Evolutionary conservation across 2,888 invertebrate species (phyloP).

Genomic region (Drosophila rellima): DNA sequence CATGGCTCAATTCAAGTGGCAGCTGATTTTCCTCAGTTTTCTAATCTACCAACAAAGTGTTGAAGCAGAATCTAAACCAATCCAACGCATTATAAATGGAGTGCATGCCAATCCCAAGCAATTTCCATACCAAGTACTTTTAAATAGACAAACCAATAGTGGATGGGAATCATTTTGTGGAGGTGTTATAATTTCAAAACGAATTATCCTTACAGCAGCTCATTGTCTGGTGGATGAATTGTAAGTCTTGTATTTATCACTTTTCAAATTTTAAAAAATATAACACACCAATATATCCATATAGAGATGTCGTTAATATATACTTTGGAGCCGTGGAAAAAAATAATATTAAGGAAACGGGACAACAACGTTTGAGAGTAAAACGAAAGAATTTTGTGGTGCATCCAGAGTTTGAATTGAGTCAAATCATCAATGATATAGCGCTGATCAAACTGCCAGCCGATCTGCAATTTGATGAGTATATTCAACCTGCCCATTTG

Average conservation of each 20-base stretch:
- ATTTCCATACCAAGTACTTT: constrained; percentile 32
- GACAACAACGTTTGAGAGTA: constrained; percentile 12
- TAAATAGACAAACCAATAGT: fast-evolving
- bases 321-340: not conserved
- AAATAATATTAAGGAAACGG: constrained; percentile 1
- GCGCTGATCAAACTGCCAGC: constrained; percentile 29
- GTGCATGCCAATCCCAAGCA: constrained; percentile 11
- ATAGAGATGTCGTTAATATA: too few relatives aligned
- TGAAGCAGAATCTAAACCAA: not conserved
- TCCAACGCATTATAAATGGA: constrained; percentile 19
- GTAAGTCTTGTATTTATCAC: not conserved
- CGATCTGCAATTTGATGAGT: constrained; percentile 20
- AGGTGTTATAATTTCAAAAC: constrained; percentile 23
- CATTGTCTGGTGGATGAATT: not conserved
- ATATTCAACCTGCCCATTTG: constrained; percentile 18
- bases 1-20: constrained; percentile 5
- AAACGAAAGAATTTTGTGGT: not conserved
- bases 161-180: not conserved
- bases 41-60: not conserved
- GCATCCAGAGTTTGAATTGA: not conserved
- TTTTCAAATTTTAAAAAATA: not conserved
- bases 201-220: constrained; percentile 30
- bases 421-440: not conserved
- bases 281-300: not conserved
- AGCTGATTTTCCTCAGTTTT: not conserved